Percentiles rank a stretch among this genome's conserved stretches.
phyloP scores from a whole-genome alignment of 1,140 invertebrate genomes.

The Sogatella furcifera region DNA sequence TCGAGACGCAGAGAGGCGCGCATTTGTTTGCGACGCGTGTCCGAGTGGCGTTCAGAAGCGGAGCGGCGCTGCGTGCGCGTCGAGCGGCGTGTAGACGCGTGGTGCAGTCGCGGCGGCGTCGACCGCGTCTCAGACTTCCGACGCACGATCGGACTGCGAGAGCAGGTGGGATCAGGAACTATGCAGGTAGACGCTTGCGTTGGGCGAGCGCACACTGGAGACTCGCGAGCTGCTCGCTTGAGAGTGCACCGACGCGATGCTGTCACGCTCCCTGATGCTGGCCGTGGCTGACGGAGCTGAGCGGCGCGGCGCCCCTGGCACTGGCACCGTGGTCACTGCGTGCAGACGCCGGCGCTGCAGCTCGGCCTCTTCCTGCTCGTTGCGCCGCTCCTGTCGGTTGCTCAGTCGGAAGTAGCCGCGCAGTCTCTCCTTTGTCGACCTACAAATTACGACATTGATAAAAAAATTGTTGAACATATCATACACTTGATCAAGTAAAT shows the following conservation, averaged over 20 bases:
- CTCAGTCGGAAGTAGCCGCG: slow-evolving; percentile 49
- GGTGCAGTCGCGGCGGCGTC: too few relatives aligned
- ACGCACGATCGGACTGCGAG: not conserved
- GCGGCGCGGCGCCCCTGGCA: not conserved
- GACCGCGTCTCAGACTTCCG: not conserved
- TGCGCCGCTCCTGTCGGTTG: slow-evolving; percentile 27
- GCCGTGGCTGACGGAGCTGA: too few relatives aligned
- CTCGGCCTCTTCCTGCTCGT: not conserved
- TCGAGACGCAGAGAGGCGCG: too few relatives aligned
- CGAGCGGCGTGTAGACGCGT: not conserved
- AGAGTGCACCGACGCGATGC: too few relatives aligned
- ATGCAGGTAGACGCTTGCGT: not conserved
- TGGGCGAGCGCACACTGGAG: not conserved
- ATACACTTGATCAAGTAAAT: too few relatives aligned
- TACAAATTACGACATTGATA: slow-evolving; percentile 23
- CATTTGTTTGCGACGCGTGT: too few relatives aligned
- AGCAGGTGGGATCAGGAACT: not conserved
- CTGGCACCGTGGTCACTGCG: not conserved
- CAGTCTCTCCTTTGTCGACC: slow-evolving; percentile 46
- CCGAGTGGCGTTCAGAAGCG: not conserved
- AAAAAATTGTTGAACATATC: too few relatives aligned
- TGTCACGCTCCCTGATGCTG: too few relatives aligned
- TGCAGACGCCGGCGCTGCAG: not conserved
- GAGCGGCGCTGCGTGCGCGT: not conserved
- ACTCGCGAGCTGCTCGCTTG: not conserved